These are phyloP conservation scores for Eurypyga helias DNA, from an alignment of 2,113 vertebrate species.

Conservation along the genomic window DNA sequence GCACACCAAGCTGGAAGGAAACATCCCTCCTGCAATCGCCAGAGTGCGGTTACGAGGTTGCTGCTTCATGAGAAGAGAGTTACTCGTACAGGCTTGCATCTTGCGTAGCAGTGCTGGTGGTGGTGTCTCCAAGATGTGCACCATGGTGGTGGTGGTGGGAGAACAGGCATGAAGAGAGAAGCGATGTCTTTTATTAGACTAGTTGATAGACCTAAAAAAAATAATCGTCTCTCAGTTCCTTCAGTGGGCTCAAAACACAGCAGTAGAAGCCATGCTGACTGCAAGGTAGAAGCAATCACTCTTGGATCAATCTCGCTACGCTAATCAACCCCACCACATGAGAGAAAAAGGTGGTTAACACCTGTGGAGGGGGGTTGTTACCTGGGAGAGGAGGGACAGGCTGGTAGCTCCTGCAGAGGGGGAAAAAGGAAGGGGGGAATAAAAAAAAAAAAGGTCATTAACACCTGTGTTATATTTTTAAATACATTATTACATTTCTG, in stretches of 20 bases:
- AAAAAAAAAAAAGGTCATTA: neutral
- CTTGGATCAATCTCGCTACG: neutral
- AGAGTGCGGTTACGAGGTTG: neutral
- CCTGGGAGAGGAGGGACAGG: neutral
- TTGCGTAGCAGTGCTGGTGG: neutral
- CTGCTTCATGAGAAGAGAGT: neutral
- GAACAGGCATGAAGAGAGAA: neutral
- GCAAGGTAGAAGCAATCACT: neutral
- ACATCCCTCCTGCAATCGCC: neutral
- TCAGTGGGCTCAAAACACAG: neutral
- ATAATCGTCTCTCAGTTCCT: neutral
- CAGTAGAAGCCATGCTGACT: neutral
- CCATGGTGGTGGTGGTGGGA: fast-evolving
- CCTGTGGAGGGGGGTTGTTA: neutral
- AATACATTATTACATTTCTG: slow-evolving; percentile 54
- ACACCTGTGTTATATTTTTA: slow-evolving; percentile 53
- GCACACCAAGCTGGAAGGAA: neutral
- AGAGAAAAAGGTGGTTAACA: slow-evolving; percentile 15
- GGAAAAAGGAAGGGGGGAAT: neutral
- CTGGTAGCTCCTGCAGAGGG: neutral
- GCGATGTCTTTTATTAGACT: neutral
- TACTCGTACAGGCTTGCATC: neutral
- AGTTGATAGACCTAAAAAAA: neutral
- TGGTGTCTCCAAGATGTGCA: fast-evolving
- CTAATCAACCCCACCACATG: slow-evolving; percentile 12